phyloP scores from a whole-genome alignment of 2,113 vertebrate genomes.

The Seriola rivoliana region DNA sequence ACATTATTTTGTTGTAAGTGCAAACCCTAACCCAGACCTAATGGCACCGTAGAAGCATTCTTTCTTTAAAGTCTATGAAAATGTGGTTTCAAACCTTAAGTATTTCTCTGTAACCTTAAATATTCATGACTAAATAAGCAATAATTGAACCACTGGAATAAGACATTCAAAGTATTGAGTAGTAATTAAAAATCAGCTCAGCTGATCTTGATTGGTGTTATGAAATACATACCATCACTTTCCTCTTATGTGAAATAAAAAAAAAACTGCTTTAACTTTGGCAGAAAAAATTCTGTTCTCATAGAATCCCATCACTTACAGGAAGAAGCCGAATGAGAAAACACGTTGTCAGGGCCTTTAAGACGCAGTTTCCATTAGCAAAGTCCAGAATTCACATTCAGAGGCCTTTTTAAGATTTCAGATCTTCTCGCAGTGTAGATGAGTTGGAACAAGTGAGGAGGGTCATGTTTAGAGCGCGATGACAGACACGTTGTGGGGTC shows the following conservation, averaged over 20 bases:
- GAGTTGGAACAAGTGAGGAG: conserved; percentile 26
- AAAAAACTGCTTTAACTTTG: neutral
- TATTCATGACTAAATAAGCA: too few species aligned
- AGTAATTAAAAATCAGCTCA: neutral
- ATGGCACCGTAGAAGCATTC: too few species aligned
- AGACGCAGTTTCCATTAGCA: neutral
- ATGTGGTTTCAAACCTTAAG: too few species aligned
- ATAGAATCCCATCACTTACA: neutral
- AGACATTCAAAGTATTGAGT: too few species aligned
- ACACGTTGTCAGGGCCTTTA: too few species aligned
- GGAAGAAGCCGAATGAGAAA: neutral
- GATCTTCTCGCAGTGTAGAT: conserved; percentile 14
- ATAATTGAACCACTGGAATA: too few species aligned
- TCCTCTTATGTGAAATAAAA: neutral
- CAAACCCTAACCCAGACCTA: too few species aligned
- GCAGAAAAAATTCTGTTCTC: neutral
- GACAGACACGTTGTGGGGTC: conserved; percentile 63
- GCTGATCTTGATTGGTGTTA: neutral
- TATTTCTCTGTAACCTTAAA: too few species aligned
- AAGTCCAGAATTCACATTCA: neutral
- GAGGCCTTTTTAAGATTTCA: neutral
- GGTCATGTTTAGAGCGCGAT: conserved; percentile 54
- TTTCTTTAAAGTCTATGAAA: too few species aligned
- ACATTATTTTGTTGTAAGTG: too few species aligned
- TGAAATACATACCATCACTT: neutral